A percentile compares a stretch with the other conserved stretches of the same genome.
These are phyloP conservation scores for Chitala chitala DNA, from an alignment of 2,113 vertebrate genomes.

Conservation along the genomic window DNA sequence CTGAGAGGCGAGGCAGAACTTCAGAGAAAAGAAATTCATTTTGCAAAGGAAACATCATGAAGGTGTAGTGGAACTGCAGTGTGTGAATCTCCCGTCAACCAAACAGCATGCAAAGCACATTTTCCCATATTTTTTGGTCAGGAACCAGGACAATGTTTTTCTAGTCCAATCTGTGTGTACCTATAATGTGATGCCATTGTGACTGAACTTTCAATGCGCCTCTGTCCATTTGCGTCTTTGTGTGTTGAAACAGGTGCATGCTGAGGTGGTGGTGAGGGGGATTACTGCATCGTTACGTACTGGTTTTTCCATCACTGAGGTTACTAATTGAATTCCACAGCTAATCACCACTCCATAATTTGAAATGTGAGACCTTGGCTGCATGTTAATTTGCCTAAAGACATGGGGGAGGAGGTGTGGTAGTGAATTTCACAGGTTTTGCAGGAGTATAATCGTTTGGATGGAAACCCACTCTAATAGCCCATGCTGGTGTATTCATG, in stretches of 20 bases:
- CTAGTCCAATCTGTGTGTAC: background rate
- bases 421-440: background rate
- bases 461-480: background rate
- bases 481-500: slow-evolving; percentile 9
- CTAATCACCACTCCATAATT: background rate
- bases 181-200: background rate
- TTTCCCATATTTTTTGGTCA: no score
- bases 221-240: background rate
- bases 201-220: background rate
- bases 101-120: background rate
- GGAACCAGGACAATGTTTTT: no score
- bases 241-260: background rate
- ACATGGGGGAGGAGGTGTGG: background rate
- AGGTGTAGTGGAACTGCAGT: background rate
- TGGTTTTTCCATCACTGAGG: background rate
- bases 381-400: background rate
- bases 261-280: background rate
- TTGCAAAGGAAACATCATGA: background rate
- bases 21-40: background rate
- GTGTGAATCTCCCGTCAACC: background rate
- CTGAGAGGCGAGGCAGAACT: background rate
- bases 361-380: no score
- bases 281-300: background rate
- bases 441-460: background rate
- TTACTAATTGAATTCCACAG: background rate